These are phyloP conservation scores for Pollachius pollachius DNA, from an alignment of 2,113 vertebrate genomes.

Conservation along the genomic window DNA sequence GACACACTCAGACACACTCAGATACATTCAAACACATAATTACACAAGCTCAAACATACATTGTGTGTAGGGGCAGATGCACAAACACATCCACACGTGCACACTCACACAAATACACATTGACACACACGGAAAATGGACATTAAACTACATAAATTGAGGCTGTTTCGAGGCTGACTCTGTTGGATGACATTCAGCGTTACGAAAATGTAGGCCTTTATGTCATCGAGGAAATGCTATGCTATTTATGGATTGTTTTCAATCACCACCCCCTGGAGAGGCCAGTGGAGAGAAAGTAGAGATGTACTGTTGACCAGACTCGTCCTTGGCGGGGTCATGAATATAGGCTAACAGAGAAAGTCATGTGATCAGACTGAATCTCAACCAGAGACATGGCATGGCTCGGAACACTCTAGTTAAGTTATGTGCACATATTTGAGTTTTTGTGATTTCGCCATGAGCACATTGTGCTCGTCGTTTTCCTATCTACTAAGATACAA, in stretches of 20 bases:
- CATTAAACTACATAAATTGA: background rate
- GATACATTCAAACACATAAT: background rate
- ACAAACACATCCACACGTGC: constrained; percentile 4
- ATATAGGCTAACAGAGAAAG: constrained; percentile 47
- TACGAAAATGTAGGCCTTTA: constrained; percentile 16
- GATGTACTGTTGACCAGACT: constrained; percentile 41
- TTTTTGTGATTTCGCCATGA: background rate
- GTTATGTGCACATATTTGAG: background rate
- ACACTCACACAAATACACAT: constrained; percentile 2
- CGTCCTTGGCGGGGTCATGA: constrained; percentile 61
- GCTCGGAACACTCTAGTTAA: background rate
- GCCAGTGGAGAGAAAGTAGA: constrained; percentile 24
- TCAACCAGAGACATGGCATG: constrained; percentile 24
- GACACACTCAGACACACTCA: background rate
- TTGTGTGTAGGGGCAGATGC: background rate
- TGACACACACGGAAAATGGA: background rate
- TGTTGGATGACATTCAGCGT: constrained; percentile 21
- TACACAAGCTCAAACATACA: background rate
- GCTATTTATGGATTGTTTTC: constrained; percentile 57
- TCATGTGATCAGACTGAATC: constrained; percentile 40
- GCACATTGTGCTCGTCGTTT: background rate
- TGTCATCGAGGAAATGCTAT: constrained; percentile 33
- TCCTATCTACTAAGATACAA: background rate
- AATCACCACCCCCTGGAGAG: constrained; percentile 51
- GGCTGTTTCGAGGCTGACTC: constrained; percentile 3